Evolutionary conservation across 2,113 vertebrate genomes (phyloP), one percentile per base, ranked within the genome.

Genomic region (Coryphaenoides rupestris): DNA sequence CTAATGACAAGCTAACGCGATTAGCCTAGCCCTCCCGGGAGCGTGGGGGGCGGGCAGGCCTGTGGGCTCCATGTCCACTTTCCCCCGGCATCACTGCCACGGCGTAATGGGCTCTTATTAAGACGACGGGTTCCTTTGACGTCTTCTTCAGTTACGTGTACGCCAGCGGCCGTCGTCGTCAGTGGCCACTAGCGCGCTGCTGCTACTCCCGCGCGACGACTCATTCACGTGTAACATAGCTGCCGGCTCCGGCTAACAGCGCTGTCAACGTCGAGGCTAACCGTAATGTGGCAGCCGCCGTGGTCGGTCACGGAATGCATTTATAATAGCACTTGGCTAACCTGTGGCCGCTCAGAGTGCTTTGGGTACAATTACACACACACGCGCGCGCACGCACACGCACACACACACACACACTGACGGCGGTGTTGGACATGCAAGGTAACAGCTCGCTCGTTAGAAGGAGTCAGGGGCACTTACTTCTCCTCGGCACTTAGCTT

Each of bases 1-100:
- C 87, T 91, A 91, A 92, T 92, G 90, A 91, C 80, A 80, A 82
- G 74, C 87, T 91, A 91, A 92, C 85, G 78, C 79, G 80, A 92
- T 92, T 87, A 86, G 72, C 76, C 66, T 76, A 64, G 70, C 69
- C 82, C 82, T 87, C 83, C 86, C 81, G 62, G 64, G 85, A 82
- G 85, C 60, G 81, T 86, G 83, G 75, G 67, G 49, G 71, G 71
- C 72, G 75, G 67, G 72, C 75, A 60, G 64, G 74, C 78, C 75
- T 70, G 64, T 64, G 59, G 82, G 59, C 79, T 86, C 84, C 76
- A 84, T 87, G 87, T 86, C 88, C 86, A 88, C 86, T 89, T 10
- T 82, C 84, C 65, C 65, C 65, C 71, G 81, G 79, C 86, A 88
- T 90, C 89, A 90, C 88, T 75, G 88, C 84, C 74, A 81, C 82